Evolutionary conservation across 2,113 vertebrate species (phyloP).

Genomic region (Hiodon alosoides): DNA sequence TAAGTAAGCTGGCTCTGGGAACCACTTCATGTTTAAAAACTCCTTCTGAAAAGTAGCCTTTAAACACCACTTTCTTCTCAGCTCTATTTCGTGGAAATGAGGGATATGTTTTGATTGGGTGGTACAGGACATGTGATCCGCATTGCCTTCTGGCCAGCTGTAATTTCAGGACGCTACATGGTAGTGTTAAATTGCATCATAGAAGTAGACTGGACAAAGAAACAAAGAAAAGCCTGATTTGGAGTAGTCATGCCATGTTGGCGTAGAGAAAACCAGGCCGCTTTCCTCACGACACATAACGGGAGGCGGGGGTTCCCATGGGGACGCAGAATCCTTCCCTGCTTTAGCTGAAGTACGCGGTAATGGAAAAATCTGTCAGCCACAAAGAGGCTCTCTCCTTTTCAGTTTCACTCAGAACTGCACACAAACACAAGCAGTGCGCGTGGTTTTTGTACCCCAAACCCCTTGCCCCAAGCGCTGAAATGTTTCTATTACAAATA

Average conservation of each 20-base stretch:
- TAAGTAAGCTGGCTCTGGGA: constrained; percentile 70
- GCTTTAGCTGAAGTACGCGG: not conserved
- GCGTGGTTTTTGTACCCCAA: too few species aligned
- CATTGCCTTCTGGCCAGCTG: too few species aligned
- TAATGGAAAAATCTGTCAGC: not conserved
- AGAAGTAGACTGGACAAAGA: not conserved
- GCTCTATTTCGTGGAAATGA: too few species aligned
- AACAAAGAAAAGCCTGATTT: too few species aligned
- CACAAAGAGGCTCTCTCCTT: not conserved
- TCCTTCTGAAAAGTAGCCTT: not conserved
- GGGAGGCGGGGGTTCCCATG: not conserved
- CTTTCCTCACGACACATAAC: not conserved
- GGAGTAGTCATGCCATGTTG: not conserved
- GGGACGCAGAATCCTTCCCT: not conserved
- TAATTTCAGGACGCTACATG: too few species aligned
- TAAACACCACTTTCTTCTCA: not conserved
- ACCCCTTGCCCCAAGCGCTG: too few species aligned
- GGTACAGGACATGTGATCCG: too few species aligned
- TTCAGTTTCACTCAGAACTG: not conserved
- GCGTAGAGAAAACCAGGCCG: not conserved
- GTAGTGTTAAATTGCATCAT: not conserved
- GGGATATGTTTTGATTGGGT: too few species aligned
- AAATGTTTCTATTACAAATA: too few species aligned
- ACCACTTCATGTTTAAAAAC: not conserved
- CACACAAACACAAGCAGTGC: not conserved